Base-by-base conservation (phyloP, 1,140 invertebrate genomes). In the Drosophila lowei region DNA sequence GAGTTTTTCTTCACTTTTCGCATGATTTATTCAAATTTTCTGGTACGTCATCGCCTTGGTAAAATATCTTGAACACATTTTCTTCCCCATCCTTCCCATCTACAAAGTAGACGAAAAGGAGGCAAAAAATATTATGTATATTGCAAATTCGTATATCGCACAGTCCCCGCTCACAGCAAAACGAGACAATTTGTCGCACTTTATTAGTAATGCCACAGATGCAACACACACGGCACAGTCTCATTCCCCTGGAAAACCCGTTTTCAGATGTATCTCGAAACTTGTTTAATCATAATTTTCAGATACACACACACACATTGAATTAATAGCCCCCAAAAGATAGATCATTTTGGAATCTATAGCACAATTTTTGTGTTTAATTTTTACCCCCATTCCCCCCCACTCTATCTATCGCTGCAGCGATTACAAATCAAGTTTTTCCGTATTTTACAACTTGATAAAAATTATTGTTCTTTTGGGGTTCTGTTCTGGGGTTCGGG, bases 1-100 rank as follows among this genome's bases (percentile, higher is more conserved):
- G 72, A 73, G 55, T 55, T 59, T 78, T 74, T 60, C 38, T 78
- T 60, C 43, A 64, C 63, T 73, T 73, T 74, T 47, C 23, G n/a
- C 56, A 65, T 74, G 72, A 74, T 76, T 76, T 76, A 75, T 75
- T 75, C 48, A 75, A 38, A 38, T 38, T 68, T 76, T 76, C 61
- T 23, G 23, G 30, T 60, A 71, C 50, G 63, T 79, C 83, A 76
- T 86, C 59, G 63, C 48, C 41, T 75, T 67, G 72, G 52, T 61
- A 67, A 63, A 46, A 54, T 57, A 54, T 57, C 43, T 56, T 64
- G 13, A 60, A 61, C 23, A 6, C 18, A 25, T 38, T 54, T 11
- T 38, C 34, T 7, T 6, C 3, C 11, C 30, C 9, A 9, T 11
- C 0, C 9, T 2, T 2, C 3, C 11, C 34, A 38, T 13, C 34